phyloP scores from a whole-genome alignment of 2,888 invertebrate genomes.

The Hyposoter dolosus region DNA sequence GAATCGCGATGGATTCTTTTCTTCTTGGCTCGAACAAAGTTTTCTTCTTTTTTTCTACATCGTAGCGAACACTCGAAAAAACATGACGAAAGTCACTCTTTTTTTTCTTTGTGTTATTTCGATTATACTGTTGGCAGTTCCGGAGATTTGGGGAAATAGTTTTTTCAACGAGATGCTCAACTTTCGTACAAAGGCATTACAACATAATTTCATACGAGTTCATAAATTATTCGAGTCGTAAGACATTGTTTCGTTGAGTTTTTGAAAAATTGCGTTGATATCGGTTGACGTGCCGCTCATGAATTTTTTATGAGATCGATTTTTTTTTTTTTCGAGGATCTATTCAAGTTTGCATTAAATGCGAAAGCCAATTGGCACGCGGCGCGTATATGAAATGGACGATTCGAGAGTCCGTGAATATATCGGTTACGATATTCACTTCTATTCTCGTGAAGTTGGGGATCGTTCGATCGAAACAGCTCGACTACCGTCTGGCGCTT shows the following conservation, averaged over 20 bases:
- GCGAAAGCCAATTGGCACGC: background rate
- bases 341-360: background rate
- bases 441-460: constrained; percentile 44
- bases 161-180: background rate
- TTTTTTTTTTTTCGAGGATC: background rate
- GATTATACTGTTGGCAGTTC: background rate
- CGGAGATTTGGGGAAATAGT: background rate
- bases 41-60: background rate
- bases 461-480: constrained; percentile 20
- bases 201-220: too few species aligned
- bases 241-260: too few species aligned
- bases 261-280: too few species aligned
- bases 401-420: background rate
- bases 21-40: background rate
- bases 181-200: too few species aligned
- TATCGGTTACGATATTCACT: constrained; percentile 38
- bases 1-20: background rate
- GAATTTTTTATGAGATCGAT: too few species aligned
- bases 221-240: too few species aligned
- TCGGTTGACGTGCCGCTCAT: too few species aligned
- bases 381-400: background rate
- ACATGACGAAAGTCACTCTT: background rate
- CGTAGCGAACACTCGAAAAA: background rate
- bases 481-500: constrained; percentile 63
- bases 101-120: background rate